These are phyloP conservation scores for Nesoenas mayeri DNA, from an alignment of 2,113 vertebrate species.

Conservation along the genomic window DNA sequence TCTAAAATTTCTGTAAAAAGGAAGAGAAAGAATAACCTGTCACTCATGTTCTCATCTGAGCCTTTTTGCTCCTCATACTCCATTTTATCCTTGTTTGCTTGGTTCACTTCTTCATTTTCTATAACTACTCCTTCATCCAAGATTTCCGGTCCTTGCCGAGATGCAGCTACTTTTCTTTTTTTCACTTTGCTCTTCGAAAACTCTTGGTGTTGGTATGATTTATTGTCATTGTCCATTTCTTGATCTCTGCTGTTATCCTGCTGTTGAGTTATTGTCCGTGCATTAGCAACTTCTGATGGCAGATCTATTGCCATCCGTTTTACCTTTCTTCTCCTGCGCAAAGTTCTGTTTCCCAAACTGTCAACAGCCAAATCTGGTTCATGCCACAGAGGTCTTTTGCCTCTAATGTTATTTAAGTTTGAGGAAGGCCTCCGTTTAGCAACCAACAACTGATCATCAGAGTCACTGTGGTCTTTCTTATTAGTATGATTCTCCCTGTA, in stretches of 20 bases:
- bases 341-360: slow-evolving; percentile 83
- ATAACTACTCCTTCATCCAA: slow-evolving; percentile 81
- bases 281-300: slow-evolving; percentile 80
- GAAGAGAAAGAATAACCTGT: slow-evolving; percentile 87
- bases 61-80: slow-evolving; percentile 94
- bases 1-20: background rate
- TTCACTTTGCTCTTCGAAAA: slow-evolving; percentile 86
- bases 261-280: slow-evolving; percentile 81
- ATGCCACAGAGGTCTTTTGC: slow-evolving; percentile 80
- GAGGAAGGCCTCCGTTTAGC: slow-evolving; percentile 83
- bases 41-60: slow-evolving; percentile 98
- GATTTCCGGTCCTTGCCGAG: slow-evolving; percentile 80
- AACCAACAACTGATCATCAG: slow-evolving; percentile 90
- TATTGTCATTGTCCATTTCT: slow-evolving; percentile 78
- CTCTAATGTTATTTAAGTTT: slow-evolving; percentile 79
- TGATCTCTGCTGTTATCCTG: slow-evolving; percentile 76
- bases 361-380: slow-evolving; percentile 82
- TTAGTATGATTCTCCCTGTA: slow-evolving; percentile 78
- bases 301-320: slow-evolving; percentile 96
- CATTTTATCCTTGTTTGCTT: slow-evolving; percentile 91
- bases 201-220: slow-evolving; percentile 71
- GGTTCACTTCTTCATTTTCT: slow-evolving; percentile 78
- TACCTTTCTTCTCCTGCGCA: slow-evolving; percentile 90
- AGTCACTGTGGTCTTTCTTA: slow-evolving; percentile 91
- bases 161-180: slow-evolving; percentile 86